Evolutionary conservation across 2,797 vertebrate species (phyloP), one percentile per base, ranked within the genome.

Genomic region (Numenius phaeopus): DNA sequence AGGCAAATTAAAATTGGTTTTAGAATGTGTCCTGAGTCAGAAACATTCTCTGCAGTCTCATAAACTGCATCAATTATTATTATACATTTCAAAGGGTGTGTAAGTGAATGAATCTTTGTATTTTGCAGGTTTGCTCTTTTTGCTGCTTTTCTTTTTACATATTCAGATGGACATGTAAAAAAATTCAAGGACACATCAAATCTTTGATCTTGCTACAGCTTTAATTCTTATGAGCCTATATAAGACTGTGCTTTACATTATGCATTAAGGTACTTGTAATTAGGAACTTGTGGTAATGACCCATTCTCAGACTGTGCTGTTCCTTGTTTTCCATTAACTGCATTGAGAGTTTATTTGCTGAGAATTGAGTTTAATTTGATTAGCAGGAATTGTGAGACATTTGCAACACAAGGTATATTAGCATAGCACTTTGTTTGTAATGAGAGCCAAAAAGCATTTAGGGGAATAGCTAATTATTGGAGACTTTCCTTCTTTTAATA

Each of bases 401-500:
- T 98, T 95, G 93, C 97, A 97, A 97, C 97, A 97, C 98, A 97
- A 98, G 97, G 98, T 98, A 97, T 97, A 98, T 98, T 98, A 98
- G 95, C 97, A 96, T 96, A 97, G 97, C 39, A 89, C 98, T 98
- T 98, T 52, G 80, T 96, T 96, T 94, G 94, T 98, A 98, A 98
- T 97, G 97, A 98, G 95, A 98, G 89, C 96, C 95, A 97, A 97
- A 98, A 98, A 97, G 96, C 97, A 96, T 97, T 98, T 97, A 98
- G 91, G 82, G 94, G 91, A 97, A 98, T 94, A 98, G 95, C 97
- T 98, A 98, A 98, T 98, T 98, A 98, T 96, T 95, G 82, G 52
- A 97, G 80, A 83, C 92, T 96, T 91, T 89, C 64, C 52, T 85
- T 70, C 65, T 89, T 97, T 70, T 98, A 97, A 96, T 96, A 97